Percentiles rank a stretch among this genome's conserved stretches.
These are phyloP conservation scores for Drosophila nebulosa DNA, from an alignment of 1,140 invertebrate genomes.

Conservation along the genomic window DNA sequence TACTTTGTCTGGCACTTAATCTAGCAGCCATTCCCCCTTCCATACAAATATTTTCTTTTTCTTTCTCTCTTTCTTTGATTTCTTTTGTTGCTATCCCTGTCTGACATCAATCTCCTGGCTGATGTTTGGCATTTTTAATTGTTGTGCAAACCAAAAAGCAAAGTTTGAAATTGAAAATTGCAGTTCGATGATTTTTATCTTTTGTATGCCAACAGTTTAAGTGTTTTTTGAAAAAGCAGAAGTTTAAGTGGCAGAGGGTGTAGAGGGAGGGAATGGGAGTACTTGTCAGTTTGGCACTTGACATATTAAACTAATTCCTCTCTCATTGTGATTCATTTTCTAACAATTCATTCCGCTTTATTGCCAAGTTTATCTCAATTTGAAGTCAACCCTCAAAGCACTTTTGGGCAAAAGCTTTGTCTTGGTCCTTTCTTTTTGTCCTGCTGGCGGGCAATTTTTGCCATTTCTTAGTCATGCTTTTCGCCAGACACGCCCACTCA, in stretches of 20 bases:
- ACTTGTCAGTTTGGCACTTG: constrained; percentile 44
- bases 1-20: neutral
- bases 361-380: constrained; percentile 73
- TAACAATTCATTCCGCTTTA: constrained; percentile 39
- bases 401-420: constrained; percentile 14
- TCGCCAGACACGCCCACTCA: constrained; percentile 24
- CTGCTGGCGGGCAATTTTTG: constrained; percentile 63
- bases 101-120: constrained; percentile 22
- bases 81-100: neutral
- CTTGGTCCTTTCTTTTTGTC: constrained; percentile 39
- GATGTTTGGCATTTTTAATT: constrained; percentile 36
- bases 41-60: neutral
- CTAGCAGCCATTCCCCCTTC: neutral
- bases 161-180: constrained; percentile 29
- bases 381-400: constrained; percentile 11
- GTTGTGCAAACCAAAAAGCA: constrained; percentile 15
- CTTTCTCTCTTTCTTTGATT: neutral
- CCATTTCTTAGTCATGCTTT: constrained; percentile 61
- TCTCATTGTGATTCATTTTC: constrained; percentile 67
- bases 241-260: neutral
- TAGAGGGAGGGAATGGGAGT: neutral
- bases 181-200: constrained; percentile 36
- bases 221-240: constrained; percentile 15
- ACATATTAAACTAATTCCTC: constrained; percentile 66
- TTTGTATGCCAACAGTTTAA: constrained; percentile 26